phyloP scores from a whole-genome alignment of 2,113 vertebrate genomes.

The Okapia johnstoni region DNA sequence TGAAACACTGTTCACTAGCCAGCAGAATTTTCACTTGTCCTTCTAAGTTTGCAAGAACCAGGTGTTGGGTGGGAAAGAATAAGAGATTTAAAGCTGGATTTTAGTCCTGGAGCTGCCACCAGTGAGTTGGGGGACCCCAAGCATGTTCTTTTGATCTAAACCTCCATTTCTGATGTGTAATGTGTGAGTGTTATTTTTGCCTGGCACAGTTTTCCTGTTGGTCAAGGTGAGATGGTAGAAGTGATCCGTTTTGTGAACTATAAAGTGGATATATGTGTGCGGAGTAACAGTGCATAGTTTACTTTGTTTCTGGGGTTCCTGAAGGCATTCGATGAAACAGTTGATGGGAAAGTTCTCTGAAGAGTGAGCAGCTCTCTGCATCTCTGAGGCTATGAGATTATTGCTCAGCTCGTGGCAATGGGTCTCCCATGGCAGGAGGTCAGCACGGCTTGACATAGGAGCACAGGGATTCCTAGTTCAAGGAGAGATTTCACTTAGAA shows the following conservation, averaged over 20 bases:
- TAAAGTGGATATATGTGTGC: fast-evolving
- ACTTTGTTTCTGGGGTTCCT: background rate
- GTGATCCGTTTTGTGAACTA: background rate
- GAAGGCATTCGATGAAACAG: background rate
- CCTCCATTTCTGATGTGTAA: background rate
- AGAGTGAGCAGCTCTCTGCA: background rate
- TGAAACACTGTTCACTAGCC: background rate
- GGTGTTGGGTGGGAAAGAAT: background rate
- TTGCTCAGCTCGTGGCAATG: background rate
- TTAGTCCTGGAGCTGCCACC: background rate
- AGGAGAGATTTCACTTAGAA: background rate
- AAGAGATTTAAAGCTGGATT: background rate
- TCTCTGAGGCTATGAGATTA: too few species aligned
- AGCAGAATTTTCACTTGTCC: background rate
- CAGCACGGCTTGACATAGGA: background rate
- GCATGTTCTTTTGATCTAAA: background rate
- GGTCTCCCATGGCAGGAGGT: background rate
- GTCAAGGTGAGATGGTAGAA: background rate
- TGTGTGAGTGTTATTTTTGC: background rate
- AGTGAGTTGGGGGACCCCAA: background rate
- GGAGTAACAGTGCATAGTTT: background rate
- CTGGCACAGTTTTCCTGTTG: background rate
- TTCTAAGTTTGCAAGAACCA: background rate
- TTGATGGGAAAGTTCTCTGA: background rate
- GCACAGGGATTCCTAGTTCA: background rate